Percentiles rank a stretch among this genome's conserved stretches.
Conservation (phyloP, 2,113 vertebrate genomes). For the Malurus alboscapulatus region DNA sequence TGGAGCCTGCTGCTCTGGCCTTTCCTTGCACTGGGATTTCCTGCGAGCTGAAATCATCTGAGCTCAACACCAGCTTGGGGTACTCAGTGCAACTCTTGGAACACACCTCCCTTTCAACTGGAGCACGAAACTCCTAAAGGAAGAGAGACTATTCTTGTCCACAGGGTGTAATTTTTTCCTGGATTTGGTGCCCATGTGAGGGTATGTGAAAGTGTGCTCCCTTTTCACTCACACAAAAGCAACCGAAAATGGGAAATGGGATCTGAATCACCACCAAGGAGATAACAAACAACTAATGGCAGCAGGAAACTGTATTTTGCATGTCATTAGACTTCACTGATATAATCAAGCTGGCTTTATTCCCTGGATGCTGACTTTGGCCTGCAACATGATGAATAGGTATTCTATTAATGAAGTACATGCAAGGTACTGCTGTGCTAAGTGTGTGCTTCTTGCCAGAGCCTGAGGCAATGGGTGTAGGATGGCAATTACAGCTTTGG, state of each 20-base stretch:
- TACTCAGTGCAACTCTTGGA: background rate
- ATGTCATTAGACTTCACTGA: background rate
- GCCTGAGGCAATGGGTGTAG: background rate
- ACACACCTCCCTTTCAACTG: background rate
- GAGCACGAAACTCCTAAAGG: background rate
- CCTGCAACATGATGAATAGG: background rate
- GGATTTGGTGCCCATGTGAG: background rate
- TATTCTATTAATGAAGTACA: background rate
- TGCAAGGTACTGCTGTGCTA: background rate
- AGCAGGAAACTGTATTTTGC: background rate
- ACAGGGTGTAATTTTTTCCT: background rate
- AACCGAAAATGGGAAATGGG: background rate
- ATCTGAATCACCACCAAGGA: background rate
- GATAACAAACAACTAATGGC: background rate
- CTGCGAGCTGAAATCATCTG: background rate
- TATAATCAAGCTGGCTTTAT: background rate
- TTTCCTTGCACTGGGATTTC: background rate
- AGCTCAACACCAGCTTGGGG: background rate
- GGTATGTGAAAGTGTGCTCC: background rate
- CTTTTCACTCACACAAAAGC: background rate
- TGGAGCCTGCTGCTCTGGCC: background rate
- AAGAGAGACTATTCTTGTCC: background rate
- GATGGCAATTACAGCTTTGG: background rate
- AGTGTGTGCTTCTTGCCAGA: background rate
- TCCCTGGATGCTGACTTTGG: background rate